Conservation (phyloP, 2,888 invertebrate species). For the Orthosia gracilis region DNA sequence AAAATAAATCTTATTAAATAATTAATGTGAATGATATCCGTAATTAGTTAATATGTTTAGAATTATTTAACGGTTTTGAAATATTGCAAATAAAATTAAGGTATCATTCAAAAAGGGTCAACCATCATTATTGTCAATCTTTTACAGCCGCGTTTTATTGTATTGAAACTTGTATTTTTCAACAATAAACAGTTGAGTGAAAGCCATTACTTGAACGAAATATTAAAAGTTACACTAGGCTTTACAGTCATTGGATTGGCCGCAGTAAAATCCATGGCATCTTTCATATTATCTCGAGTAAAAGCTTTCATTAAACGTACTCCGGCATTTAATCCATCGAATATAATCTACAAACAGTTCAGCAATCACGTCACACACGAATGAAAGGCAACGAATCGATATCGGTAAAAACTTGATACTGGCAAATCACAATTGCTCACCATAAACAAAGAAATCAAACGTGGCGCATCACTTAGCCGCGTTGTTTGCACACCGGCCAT, state of each 20-base stretch:
- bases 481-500: conserved; percentile 19
- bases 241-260: conserved; percentile 26
- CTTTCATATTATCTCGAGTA: conserved; percentile 5
- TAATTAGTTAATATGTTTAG: not conserved
- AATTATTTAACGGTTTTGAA: conserved; percentile 15
- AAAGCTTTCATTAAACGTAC: conserved; percentile 35
- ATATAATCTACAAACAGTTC: conserved; percentile 69
- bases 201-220: conserved; percentile 15
- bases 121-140: not conserved
- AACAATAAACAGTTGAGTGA: conserved; percentile 16
- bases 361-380: conserved; percentile 67
- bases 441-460: conserved; percentile 80
- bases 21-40: not conserved
- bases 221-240: conserved; percentile 9
- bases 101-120: not conserved
- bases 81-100: not conserved
- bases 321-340: conserved; percentile 62
- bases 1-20: conserved; percentile 6
- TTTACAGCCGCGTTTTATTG: not conserved
- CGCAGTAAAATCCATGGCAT: conserved; percentile 7
- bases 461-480: conserved; percentile 58
- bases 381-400: conserved; percentile 76
- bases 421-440: conserved; percentile 36
- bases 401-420: conserved; percentile 46
- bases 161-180: not conserved